Base-by-base conservation (phyloP, 1,140 invertebrate species). In the Panulirus ornatus region DNA sequence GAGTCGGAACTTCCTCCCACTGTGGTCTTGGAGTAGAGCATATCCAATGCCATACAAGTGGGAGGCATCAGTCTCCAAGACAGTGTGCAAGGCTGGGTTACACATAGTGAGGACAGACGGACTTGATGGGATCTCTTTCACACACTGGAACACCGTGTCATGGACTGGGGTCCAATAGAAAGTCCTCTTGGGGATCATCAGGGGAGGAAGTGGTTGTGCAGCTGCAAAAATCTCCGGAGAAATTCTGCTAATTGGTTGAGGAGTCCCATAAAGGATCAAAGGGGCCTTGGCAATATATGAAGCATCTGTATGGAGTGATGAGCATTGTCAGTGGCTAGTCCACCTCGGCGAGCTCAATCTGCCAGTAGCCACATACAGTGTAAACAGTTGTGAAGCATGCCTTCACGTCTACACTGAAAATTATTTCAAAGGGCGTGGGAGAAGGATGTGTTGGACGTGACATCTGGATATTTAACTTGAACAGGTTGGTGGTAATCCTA, bases 11-110 rank as follows among this genome's bases (percentile, higher is more conserved):
- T 47, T 2, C 63, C 58, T 36, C n/a, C 54, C 54, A 34, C 81
- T 38, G 34, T 84, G 3, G 81, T 84, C 81, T 40, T 84, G 82
- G 63, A n/a, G n/a, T n/a, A n/a, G n/a, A n/a, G n/a, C n/a, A n/a
- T n/a, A n/a, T n/a, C n/a, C n/a, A n/a, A n/a, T n/a, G n/a, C n/a
- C n/a, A n/a, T n/a, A n/a, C n/a, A n/a, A n/a, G n/a, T n/a, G n/a
- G n/a, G n/a, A n/a, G 2, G 63, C 63, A 30, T 84, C 63, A 1
- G 22, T 44, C 58, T 66, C 22, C 38, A 84, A 44, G 38, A 70
- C 19, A 22, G 82, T 70, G n/a, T n/a, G n/a, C n/a, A n/a, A 27
- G 63, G 82, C 63, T 22, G 63, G 82, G 63, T 71, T 40, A 30
- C 34, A 84, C 2, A 8, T 70, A 2, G 63, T 63, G 1, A 40